Evolutionary conservation across 1,140 invertebrate species (phyloP).

Genomic region (Zophobas morio): DNA sequence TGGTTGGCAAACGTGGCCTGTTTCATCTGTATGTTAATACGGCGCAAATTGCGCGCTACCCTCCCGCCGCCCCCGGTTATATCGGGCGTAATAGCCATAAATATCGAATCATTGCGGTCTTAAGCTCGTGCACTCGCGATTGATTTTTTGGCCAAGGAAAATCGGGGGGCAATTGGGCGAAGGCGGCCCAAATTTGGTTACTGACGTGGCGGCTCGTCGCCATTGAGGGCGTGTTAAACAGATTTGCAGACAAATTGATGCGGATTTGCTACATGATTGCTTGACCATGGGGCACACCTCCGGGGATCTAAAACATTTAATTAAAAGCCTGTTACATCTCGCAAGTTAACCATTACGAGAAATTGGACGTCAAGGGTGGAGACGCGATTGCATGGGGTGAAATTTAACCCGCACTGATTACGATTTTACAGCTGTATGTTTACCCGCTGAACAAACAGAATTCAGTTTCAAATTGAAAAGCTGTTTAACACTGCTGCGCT

Average conservation of each 20-base stretch:
- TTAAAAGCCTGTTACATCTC: slow-evolving; percentile 60
- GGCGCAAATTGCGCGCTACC: slow-evolving; percentile 46
- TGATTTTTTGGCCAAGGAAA: slow-evolving; percentile 31
- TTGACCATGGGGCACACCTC: slow-evolving; percentile 60
- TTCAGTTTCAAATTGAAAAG: no score
- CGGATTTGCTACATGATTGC: slow-evolving; percentile 60
- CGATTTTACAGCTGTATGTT: background rate
- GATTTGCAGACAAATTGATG: slow-evolving; percentile 58
- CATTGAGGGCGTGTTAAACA: slow-evolving; percentile 53
- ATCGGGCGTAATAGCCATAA: slow-evolving; percentile 47
- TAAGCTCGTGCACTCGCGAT: slow-evolving; percentile 6
- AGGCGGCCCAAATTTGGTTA: slow-evolving; percentile 24
- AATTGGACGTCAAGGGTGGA: slow-evolving; percentile 51
- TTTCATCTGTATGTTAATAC: slow-evolving; percentile 54
- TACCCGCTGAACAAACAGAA: background rate
- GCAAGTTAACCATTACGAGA: slow-evolving; percentile 56
- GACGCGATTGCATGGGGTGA: background rate
- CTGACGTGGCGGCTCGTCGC: slow-evolving; percentile 3
- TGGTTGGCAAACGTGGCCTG: slow-evolving; percentile 19
- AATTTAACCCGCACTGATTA: background rate
- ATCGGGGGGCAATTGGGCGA: slow-evolving; percentile 25
- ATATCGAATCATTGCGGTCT: slow-evolving; percentile 49
- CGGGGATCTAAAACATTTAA: slow-evolving; percentile 61
- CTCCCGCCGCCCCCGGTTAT: slow-evolving; percentile 38
- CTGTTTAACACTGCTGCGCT: no score